Evolutionary conservation across 2,888 invertebrate genomes (phyloP).

Genomic region (Heliconius ethilla): DNA sequence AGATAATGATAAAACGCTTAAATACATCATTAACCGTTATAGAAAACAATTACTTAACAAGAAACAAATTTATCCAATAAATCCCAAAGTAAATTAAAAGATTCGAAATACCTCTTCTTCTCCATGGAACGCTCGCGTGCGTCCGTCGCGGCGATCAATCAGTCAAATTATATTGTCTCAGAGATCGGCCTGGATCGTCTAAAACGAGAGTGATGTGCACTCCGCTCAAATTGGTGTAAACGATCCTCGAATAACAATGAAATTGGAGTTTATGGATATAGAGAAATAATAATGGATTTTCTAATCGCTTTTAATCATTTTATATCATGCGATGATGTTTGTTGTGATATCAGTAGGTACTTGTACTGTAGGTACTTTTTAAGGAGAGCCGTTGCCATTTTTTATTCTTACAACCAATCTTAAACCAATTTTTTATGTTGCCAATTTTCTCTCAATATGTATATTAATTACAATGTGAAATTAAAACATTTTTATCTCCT

Average conservation of each 20-base stretch:
- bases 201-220: constrained; percentile 45
- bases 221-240: constrained; percentile 59
- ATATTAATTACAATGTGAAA: no score
- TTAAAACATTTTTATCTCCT: no score
- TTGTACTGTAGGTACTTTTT: no score
- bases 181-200: constrained; percentile 67
- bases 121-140: constrained; percentile 52
- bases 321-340: not conserved
- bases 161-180: constrained; percentile 80
- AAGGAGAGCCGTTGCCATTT: no score
- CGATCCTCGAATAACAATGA: constrained; percentile 41
- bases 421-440: no score
- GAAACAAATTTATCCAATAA: constrained; percentile 32
- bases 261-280: constrained; percentile 40
- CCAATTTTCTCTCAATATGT: no score
- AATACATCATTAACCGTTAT: not conserved
- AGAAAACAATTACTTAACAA: not conserved
- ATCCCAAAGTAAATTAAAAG: constrained; percentile 38
- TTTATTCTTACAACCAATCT: no score
- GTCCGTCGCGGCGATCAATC: constrained; percentile 67
- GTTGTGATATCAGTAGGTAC: not conserved
- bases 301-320: constrained; percentile 19
- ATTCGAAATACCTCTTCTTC: constrained; percentile 37
- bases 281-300: constrained; percentile 17
- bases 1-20: not conserved